These are phyloP conservation scores for Eriosoma lanigerum DNA, from an alignment of 1,140 invertebrate species.

Conservation along the genomic window DNA sequence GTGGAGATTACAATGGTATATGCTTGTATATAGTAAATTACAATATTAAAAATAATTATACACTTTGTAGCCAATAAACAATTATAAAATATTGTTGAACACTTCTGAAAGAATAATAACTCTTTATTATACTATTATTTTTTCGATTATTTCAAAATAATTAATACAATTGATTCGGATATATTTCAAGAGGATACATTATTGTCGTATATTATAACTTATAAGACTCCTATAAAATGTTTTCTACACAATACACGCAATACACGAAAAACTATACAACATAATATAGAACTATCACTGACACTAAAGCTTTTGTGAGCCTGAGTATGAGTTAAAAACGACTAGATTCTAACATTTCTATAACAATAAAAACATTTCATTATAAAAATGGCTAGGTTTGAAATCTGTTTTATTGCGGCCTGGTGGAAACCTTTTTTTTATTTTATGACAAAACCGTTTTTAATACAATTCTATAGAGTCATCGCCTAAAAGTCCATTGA, in stretches of 20 bases:
- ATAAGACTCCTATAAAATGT: background rate
- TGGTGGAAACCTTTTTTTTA: constrained; percentile 8
- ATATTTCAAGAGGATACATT: background rate
- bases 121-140: too few relatives aligned
- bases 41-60: too few relatives aligned
- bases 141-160: too few relatives aligned
- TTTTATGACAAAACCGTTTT: constrained; percentile 21
- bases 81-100: too few relatives aligned
- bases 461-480: background rate
- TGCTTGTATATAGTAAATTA: too few relatives aligned
- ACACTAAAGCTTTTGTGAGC: background rate
- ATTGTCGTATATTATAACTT: background rate
- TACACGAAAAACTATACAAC: constrained; percentile 16
- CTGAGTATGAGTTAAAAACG: constrained; percentile 22
- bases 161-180: background rate
- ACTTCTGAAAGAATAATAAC: too few relatives aligned
- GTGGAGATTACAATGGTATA: too few relatives aligned
- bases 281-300: background rate
- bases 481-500: background rate
- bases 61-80: too few relatives aligned
- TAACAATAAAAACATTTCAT: constrained; percentile 25
- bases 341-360: background rate
- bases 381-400: constrained; percentile 5
- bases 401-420: constrained; percentile 16
- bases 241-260: background rate